Evolutionary conservation across 2,113 vertebrate species (phyloP).

Genomic region (Platichthys stellatus): DNA sequence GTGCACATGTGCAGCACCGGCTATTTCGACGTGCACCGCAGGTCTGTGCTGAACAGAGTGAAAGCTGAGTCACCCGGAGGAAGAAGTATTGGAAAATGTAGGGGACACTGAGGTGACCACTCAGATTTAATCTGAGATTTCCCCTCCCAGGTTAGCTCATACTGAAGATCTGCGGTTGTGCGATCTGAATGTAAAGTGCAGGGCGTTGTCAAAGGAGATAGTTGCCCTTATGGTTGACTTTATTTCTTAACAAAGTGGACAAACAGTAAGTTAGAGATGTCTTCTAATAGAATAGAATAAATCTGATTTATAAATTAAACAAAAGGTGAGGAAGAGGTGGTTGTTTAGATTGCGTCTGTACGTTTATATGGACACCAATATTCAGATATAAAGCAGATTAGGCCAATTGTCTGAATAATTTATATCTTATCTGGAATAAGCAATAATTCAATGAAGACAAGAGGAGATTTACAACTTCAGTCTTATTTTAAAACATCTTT

Average conservation of each 20-base stretch:
- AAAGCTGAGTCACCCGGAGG: conserved; percentile 17
- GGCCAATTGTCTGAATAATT: no score
- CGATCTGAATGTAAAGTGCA: not conserved
- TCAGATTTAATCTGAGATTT: conserved; percentile 20
- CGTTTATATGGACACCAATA: no score
- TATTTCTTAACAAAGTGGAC: not conserved
- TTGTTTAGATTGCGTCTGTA: not conserved
- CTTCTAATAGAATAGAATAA: not conserved
- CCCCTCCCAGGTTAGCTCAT: not conserved
- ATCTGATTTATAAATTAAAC: not conserved
- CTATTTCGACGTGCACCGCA: conserved; percentile 29
- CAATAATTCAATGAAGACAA: no score
- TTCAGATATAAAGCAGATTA: no score
- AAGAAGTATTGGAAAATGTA: not conserved
- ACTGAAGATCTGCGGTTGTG: not conserved
- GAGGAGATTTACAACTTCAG: no score
- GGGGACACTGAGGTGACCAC: conserved; percentile 1
- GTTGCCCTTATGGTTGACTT: not conserved
- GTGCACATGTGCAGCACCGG: conserved; percentile 39
- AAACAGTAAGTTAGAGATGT: not conserved
- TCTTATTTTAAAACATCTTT: no score
- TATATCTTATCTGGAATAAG: no score
- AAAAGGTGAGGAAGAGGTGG: no score
- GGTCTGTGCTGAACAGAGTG: conserved; percentile 24
- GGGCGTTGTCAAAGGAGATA: not conserved